Evolutionary conservation across 2,113 vertebrate species (phyloP).

Genomic region (Dermatemys mawii): DNA sequence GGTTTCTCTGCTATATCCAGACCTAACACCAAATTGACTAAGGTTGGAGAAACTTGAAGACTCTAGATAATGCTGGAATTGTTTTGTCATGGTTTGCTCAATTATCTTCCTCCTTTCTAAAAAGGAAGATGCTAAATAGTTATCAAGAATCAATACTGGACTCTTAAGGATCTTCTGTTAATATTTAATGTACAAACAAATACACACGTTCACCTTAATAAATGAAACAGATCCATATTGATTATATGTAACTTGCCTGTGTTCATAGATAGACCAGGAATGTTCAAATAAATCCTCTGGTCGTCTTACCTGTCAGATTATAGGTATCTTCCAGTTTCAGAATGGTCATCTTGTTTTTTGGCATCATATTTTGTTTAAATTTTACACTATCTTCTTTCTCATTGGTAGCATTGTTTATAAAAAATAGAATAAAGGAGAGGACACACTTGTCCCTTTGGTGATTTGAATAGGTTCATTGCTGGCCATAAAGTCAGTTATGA

Average conservation of each 20-base stretch:
- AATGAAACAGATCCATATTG: constrained; percentile 71
- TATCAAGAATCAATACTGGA: constrained; percentile 43
- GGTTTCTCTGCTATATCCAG: background rate
- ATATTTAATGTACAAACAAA: constrained; percentile 69
- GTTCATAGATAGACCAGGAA: constrained; percentile 44
- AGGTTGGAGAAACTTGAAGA: background rate
- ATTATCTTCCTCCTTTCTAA: background rate
- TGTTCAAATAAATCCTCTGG: constrained; percentile 29
- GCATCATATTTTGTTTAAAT: background rate
- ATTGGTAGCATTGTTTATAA: constrained; percentile 41
- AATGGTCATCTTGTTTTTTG: constrained; percentile 27
- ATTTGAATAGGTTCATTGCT: constrained; percentile 3
- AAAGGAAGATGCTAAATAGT: constrained; percentile 21
- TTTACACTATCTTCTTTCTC: background rate
- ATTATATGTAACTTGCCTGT: constrained; percentile 62
- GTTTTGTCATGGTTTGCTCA: background rate
- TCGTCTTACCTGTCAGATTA: constrained; percentile 59
- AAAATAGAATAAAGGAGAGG: constrained; percentile 10
- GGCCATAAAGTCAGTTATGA: background rate
- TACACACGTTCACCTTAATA: constrained; percentile 58
- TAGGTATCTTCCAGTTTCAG: constrained; percentile 42
- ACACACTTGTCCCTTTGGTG: constrained; percentile 36
- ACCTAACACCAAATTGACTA: background rate
- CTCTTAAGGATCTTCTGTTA: constrained; percentile 65
- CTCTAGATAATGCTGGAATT: background rate